These are phyloP conservation scores for Gnathonemus longibarbis DNA, from an alignment of 2,113 vertebrate genomes.

Conservation along the genomic window DNA sequence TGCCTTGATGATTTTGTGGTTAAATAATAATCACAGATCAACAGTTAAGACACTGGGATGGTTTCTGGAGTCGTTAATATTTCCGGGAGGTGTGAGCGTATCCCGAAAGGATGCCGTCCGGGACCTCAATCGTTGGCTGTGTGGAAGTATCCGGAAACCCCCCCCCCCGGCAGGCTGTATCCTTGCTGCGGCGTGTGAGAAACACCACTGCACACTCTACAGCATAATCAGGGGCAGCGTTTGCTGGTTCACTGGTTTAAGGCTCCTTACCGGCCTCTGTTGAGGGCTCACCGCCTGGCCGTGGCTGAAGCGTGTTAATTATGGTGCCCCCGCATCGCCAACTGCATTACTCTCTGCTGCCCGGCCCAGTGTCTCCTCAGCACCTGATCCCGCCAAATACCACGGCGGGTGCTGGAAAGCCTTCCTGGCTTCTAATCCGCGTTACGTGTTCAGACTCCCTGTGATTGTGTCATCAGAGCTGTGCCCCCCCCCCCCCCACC, in stretches of 20 bases:
- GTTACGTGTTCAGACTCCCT: not conserved
- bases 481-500: not conserved
- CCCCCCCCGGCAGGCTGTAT: not conserved
- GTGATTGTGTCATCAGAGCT: not conserved
- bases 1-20: not conserved
- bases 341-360: not conserved
- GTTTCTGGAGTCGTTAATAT: not conserved
- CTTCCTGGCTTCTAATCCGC: not conserved
- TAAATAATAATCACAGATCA: not conserved
- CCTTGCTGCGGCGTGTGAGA: not conserved
- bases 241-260: slow-evolving; percentile 28
- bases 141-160: not conserved
- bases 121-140: not conserved
- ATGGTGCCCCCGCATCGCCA: slow-evolving; percentile 1
- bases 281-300: slow-evolving; percentile 25
- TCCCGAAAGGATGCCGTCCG: not conserved
- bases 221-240: slow-evolving; percentile 29
- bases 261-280: slow-evolving; percentile 23
- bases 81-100: not conserved
- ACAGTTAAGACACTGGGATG: not conserved
- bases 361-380: not conserved
- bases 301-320: slow-evolving; percentile 23
- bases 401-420: not conserved
- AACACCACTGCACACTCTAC: not conserved
- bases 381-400: not conserved